phyloP scores from a whole-genome alignment of 35 echinoderm and acorn worm genomes.

The Strongylocentrotus purpuratus region DNA sequence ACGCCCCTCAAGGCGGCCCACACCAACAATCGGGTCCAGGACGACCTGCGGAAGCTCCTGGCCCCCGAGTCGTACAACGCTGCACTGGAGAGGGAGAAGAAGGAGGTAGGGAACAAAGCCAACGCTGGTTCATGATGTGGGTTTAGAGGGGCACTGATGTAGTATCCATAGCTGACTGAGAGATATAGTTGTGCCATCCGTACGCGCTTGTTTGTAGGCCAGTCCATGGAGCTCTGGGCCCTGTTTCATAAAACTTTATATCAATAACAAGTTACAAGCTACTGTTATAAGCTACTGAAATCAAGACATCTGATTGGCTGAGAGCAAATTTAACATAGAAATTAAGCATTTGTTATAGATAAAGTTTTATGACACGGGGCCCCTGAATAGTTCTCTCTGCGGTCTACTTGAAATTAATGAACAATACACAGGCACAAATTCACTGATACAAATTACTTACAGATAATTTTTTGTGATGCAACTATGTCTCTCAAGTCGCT shows the following conservation, averaged over 20 bases:
- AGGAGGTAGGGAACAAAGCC: neutral
- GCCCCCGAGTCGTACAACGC: conserved; percentile 63
- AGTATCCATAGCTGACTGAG: neutral
- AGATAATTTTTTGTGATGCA: neutral
- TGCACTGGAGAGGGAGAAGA: neutral
- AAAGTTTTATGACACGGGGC: no score
- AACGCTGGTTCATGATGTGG: neutral
- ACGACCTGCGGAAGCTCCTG: conserved; percentile 81
- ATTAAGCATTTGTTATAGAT: no score
- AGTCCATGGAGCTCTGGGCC: neutral
- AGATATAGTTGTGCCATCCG: neutral
- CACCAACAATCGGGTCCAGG: conserved; percentile 66
- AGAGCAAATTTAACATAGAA: no score
- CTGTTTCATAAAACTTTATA: no score
- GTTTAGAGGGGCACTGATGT: neutral
- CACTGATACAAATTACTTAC: no score
- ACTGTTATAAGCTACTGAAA: no score
- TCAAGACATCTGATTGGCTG: no score
- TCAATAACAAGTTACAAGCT: no score
- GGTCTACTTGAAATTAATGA: neutral
- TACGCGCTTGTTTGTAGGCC: neutral
- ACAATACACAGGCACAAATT: no score
- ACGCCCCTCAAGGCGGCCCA: conserved; percentile 52
- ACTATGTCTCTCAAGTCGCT: neutral
- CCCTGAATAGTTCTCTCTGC: neutral